Base-by-base conservation (phyloP, 1,140 invertebrate genomes). In the Lordiphosa stackelbergi region DNA sequence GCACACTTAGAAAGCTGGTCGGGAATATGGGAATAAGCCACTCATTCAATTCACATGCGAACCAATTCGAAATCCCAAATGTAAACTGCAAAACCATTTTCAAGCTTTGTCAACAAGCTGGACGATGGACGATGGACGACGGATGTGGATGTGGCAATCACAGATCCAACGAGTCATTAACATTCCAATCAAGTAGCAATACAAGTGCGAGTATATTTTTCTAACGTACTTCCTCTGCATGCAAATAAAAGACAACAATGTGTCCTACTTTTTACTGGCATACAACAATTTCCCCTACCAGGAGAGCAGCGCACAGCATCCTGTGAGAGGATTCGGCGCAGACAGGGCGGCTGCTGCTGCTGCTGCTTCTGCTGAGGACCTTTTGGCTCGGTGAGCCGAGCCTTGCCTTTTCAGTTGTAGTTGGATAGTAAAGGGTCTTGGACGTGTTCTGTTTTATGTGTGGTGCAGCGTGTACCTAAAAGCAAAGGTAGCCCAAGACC, bases 371-470 rank as follows among this genome's bases (percentile, higher is more conserved):
- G 66, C 69, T 57, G 63, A 47, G 53, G 68, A 35, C 28, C 36
- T 38, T 38, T 12, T 13, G 24, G 24, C 57, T 43, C 51, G 47
- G 31, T 47, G 40, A 66, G 37, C 40, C 66, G 60, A 52, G 69
- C 43, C 61, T 55, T 69, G 72, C 65, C 77, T 65, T 77, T 83
- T 83, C 77, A 83, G 77, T 83, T 83, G 77, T 83, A 83, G 77
- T 83, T 83, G 77, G 77, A 83, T 83, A 83, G 77, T 83, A 83
- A 77, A 83, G 77, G 78, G 51, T 73, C 72, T 77, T 83, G 73
- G 77, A 83, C 77, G 77, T 87, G 69, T 86, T 46, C 43, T 46
- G 42, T 45, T 24, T 24, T 46, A 12, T 46, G 24, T 46, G 43
- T 46, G 24, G 42, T 46, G 43, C 43, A 83, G n/a, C 64, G 73